A percentile compares a stretch with the other conserved stretches of the same genome.
phyloP scores from a whole-genome alignment of 2,888 invertebrate species.

The Xylocampa areola region DNA sequence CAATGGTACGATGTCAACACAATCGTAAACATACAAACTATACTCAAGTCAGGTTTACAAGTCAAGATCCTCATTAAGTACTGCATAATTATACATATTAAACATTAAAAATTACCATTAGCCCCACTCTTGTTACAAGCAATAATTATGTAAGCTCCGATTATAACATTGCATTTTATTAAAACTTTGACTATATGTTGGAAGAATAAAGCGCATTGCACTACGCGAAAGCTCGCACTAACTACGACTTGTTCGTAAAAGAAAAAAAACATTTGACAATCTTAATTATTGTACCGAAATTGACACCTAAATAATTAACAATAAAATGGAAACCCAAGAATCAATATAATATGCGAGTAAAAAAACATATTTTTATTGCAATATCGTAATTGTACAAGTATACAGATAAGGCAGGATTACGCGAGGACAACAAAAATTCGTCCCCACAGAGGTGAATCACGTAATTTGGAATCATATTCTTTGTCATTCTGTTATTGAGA shows the following conservation, averaged over 20 bases:
- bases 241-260: neutral
- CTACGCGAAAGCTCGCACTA: conserved; percentile 20
- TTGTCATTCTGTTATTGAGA: conserved; percentile 39
- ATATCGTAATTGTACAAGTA: conserved; percentile 58
- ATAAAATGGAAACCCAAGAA: conserved; percentile 49
- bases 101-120: conserved; percentile 46
- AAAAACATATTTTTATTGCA: conserved; percentile 61
- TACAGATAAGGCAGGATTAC: conserved; percentile 64
- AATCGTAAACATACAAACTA: conserved; percentile 27
- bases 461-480: conserved; percentile 57
- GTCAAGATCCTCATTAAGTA: conserved; percentile 47
- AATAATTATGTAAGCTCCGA: conserved; percentile 29
- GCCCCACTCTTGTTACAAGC: conserved; percentile 35
- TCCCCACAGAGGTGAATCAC: conserved; percentile 64
- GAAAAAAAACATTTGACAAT: conserved; percentile 25
- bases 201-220: conserved; percentile 35
- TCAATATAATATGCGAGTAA: conserved; percentile 50
- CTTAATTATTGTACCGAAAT: conserved; percentile 22
- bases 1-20: conserved; percentile 18
- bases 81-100: conserved; percentile 47
- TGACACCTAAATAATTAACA: conserved; percentile 34
- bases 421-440: conserved; percentile 54
- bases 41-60: conserved; percentile 26
- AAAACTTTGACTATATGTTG: conserved; percentile 28
- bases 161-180: conserved; percentile 21